Base-by-base conservation (phyloP, 2,797 vertebrate species). In the Steatocranus sp. region DNA sequence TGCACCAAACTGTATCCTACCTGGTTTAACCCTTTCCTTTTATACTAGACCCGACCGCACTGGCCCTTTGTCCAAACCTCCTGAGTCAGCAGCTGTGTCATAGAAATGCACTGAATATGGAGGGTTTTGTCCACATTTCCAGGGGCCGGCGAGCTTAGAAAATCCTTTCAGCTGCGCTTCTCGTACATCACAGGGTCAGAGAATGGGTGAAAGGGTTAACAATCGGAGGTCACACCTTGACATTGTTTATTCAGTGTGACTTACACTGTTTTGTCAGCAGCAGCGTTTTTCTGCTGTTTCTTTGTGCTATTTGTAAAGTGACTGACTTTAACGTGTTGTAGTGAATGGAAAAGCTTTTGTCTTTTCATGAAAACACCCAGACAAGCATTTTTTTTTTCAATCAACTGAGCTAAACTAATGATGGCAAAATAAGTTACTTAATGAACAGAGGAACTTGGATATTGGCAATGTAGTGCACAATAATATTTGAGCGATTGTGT, bases 21-120 rank as follows among this genome's bases (percentile, higher is more conserved):
- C 84, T 91, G 70, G 78, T 89, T 89, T 93, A 91, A 94, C 93
- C 91, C 88, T 92, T 92, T 80, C 75, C 88, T 95, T 95, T 94
- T 95, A 95, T 95, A 94, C 91, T 76, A 82, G 76, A 76, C 25
- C 78, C 34, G 76, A 48, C 68, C 46, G 50, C 75, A 75, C 77
- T 3, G 82, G 53, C 63, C 75, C 77, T 90, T 93, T 93, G 90
- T 93, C 49, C 38, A 85, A 94, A 93, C 50, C 46, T 43, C 89
- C 90, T 88, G 91, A 93, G 86, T 79, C 90, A 94, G 94, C 94
- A 94, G 25, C 76, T 85, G 5, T 6, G 84, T 76, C 82, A 93
- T 87, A 86, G 91, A 94, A 94, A 91, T 86, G 58, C 63, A 84
- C 61, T 88, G 88, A 91, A 94, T 87, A 90, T 79, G 73, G 68